A percentile compares a stretch with the other conserved stretches of the same genome.
Evolutionary conservation across 2,888 invertebrate species (phyloP).

Genomic region (Pseudococcus viburni): DNA sequence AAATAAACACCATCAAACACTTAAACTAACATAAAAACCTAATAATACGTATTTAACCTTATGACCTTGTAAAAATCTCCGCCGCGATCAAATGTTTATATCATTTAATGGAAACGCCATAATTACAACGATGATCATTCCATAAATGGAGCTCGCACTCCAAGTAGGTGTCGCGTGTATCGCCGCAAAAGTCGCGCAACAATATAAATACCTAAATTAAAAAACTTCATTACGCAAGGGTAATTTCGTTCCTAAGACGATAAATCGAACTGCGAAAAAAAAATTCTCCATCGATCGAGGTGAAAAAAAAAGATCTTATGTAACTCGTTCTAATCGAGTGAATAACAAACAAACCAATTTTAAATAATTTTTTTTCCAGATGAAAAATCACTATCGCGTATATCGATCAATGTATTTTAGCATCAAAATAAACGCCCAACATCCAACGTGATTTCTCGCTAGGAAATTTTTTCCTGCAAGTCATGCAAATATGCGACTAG

Average conservation of each 20-base stretch:
- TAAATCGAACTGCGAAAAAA: not conserved
- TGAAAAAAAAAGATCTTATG: not conserved
- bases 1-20: slow-evolving; percentile 34
- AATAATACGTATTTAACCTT: slow-evolving; percentile 34
- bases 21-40: slow-evolving; percentile 26
- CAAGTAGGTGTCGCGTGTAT: slow-evolving; percentile 44
- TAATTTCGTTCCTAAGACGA: not conserved
- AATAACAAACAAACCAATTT: not conserved
- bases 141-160: slow-evolving; percentile 49
- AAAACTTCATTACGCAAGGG: not conserved
- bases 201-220: slow-evolving; percentile 51
- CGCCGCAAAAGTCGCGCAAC: slow-evolving; percentile 26
- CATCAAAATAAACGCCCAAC: not conserved
- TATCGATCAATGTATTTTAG: not conserved
- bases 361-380: not conserved
- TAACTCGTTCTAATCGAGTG: not conserved
- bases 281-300: not conserved
- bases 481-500: slow-evolving; percentile 28
- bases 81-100: slow-evolving; percentile 26
- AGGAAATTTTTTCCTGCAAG: slow-evolving; percentile 2
- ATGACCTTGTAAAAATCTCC: slow-evolving; percentile 45
- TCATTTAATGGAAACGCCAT: slow-evolving; percentile 58
- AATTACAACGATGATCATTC: slow-evolving; percentile 51
- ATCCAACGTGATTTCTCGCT: not conserved
- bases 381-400: not conserved